Base-by-base conservation (phyloP, 2,113 vertebrate species). In the Uria lomvia region DNA sequence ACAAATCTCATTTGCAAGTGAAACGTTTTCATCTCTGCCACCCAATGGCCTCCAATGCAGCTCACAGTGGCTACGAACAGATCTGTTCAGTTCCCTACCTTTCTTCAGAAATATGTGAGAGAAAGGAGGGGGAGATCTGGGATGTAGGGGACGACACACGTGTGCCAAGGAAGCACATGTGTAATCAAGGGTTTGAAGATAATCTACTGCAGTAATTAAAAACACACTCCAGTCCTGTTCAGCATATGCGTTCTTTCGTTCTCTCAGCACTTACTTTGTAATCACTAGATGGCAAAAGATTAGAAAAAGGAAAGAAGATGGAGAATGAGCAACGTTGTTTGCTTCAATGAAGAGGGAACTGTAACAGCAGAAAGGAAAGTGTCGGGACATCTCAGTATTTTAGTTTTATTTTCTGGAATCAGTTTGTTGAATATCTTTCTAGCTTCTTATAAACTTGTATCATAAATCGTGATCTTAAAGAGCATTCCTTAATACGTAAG, bases 131-230 rank as follows among this genome's bases (percentile, higher is more conserved):
- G 36, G 55, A 43, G 45, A 72, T 36, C 22, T 21, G 73, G 75
- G 81, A 71, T 18, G 49, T 2, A 42, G 49, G 14, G 34, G 52
- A 56, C 15, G 76, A 90, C 60, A 66, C 70, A 53, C 45, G 17
- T 32, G 38, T 67, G 83, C 70, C 67, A 95, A 56, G 62, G 86
- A 91, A 88, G 55, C 94, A 95, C 74, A 79, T 81, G 77, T 72
- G 85, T 81, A 88, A 92, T 84, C 78, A 91, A 80, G 68, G 81
- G 75, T 59, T 86, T 58, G 79, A 86, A 90, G 88, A 94, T 92
- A 88, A 89, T 94, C 88, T 81, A 30, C 27, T 72, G 74, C 85
- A 71, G 63, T 95, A 96, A 97, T 96, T 97, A 94, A 97, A 97
- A 82, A 5, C 94, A 96, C 47, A 77, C 66, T 94, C 49, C 81